Evolutionary conservation across 2,888 invertebrate genomes (phyloP).

Genomic region (Eumerus sabulonum): DNA sequence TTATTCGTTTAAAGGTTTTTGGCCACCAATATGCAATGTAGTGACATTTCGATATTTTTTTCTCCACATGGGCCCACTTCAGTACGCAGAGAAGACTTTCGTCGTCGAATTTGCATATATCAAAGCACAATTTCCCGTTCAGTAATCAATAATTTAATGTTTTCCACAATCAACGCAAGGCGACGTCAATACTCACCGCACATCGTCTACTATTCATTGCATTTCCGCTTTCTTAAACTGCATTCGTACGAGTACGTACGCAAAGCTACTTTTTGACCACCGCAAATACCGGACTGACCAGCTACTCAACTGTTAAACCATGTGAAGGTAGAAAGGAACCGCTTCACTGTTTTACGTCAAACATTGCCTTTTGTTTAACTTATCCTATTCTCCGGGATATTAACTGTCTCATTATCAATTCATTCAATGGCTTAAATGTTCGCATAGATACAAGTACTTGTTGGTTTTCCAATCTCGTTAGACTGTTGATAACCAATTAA

Average conservation of each 20-base stretch:
- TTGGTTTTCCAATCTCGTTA: background rate
- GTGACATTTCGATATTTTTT: too few relatives aligned
- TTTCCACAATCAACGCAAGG: too few relatives aligned
- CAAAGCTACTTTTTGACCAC: background rate
- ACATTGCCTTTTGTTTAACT: background rate
- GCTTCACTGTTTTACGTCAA: constrained; percentile 4
- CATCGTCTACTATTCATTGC: background rate
- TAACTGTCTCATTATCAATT: constrained; percentile 1
- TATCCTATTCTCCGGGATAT: background rate
- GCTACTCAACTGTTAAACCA: background rate
- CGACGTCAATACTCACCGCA: too few relatives aligned
- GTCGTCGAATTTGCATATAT: too few relatives aligned
- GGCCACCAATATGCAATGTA: too few relatives aligned
- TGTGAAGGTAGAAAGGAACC: constrained; percentile 6
- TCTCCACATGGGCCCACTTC: too few relatives aligned
- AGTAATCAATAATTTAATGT: too few relatives aligned
- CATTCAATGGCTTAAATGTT: background rate
- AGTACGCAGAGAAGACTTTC: too few relatives aligned
- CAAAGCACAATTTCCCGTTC: too few relatives aligned
- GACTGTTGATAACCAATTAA: background rate
- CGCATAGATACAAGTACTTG: background rate
- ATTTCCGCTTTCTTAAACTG: background rate
- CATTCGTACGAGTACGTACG: too few relatives aligned
- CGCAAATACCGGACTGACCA: background rate
- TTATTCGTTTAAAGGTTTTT: too few relatives aligned